Evolutionary conservation across 1,140 invertebrate species (phyloP), one percentile per base, ranked within the genome.

Genomic region (Adelges cooleyi): DNA sequence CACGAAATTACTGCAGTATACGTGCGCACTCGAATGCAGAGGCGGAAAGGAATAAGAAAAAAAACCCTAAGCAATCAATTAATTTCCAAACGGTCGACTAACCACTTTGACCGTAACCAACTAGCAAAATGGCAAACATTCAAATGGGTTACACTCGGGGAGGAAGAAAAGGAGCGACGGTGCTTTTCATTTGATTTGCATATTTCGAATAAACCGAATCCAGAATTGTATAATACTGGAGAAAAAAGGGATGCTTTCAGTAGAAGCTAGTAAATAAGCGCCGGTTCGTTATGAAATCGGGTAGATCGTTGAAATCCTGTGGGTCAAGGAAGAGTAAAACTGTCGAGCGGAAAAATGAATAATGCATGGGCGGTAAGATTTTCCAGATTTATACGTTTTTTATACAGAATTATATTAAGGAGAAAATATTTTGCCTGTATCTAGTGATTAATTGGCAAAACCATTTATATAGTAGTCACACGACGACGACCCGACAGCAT

Each of bases 21-120:
- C n/a, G n/a, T n/a, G n/a, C n/a, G n/a, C n/a, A n/a, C n/a, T n/a
- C n/a, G n/a, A n/a, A n/a, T n/a, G n/a, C n/a, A n/a, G n/a, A n/a
- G n/a, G n/a, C n/a, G n/a, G n/a, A 33, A 33, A 33, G 11, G 5
- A 33, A 33, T 33, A 33, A 33, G 11, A 33, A n/a, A 33, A 33
- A 40, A 54, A 54, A 54, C 33, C 13, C 52, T 48, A 48, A 25
- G 10, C 11, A 44, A 44, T 59, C 40, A 44, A 44, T 56, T 56
- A 15, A 56, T 59, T 29, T n/a, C 38, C 11, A 11, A n/a, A 29
- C 38, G 54, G 38, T 42, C 25, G 54, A 59, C 44, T 44, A 23
- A 59, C 54, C 54, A 59, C 54, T 59, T 46, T 59, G 54, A 59
- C 54, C 38, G 54, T 44, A 44, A 46, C 54, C 42, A 44, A 15